Evolutionary conservation across 2,113 vertebrate genomes (phyloP).

Genomic region (Bostrychus sinensis): DNA sequence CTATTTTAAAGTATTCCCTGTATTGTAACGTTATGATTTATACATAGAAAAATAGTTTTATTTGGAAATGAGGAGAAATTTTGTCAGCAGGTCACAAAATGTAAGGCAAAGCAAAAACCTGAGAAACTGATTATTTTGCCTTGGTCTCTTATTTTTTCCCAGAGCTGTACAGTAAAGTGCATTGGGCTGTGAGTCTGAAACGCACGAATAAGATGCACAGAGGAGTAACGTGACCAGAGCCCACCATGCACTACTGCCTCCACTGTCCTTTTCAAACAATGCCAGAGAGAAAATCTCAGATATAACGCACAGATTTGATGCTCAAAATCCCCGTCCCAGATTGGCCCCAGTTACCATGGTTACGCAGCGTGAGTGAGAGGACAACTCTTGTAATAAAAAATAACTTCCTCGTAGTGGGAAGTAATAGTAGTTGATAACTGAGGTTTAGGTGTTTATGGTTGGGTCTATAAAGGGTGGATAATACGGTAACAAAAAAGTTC

Average conservation of each 20-base stretch:
- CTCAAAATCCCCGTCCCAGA: slow-evolving; percentile 22
- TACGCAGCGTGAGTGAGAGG: slow-evolving; percentile 45
- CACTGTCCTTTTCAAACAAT: slow-evolving; percentile 17
- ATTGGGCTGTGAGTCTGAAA: slow-evolving; percentile 56
- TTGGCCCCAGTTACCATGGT: slow-evolving; percentile 60
- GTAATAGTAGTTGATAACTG: slow-evolving; percentile 12
- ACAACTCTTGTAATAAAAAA: slow-evolving; percentile 15
- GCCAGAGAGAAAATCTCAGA: slow-evolving; percentile 31
- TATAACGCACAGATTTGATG: slow-evolving; percentile 19
- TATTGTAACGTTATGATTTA: no score
- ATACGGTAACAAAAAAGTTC: no score
- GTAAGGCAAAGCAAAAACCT: no score
- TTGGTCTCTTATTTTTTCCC: not conserved
- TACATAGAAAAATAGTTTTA: no score
- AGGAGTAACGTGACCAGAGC: slow-evolving; percentile 43
- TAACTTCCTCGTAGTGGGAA: slow-evolving; percentile 16
- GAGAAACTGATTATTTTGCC: no score
- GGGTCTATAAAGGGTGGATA: no score
- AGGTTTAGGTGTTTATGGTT: slow-evolving; percentile 1
- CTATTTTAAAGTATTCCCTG: no score
- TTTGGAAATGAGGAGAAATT: no score
- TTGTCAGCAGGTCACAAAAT: no score
- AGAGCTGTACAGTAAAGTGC: slow-evolving; percentile 28
- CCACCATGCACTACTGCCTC: slow-evolving; percentile 25
- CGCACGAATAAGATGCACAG: slow-evolving; percentile 41